Evolutionary conservation across 2,888 invertebrate species (phyloP).

Genomic region (Torymus tubicola): DNA sequence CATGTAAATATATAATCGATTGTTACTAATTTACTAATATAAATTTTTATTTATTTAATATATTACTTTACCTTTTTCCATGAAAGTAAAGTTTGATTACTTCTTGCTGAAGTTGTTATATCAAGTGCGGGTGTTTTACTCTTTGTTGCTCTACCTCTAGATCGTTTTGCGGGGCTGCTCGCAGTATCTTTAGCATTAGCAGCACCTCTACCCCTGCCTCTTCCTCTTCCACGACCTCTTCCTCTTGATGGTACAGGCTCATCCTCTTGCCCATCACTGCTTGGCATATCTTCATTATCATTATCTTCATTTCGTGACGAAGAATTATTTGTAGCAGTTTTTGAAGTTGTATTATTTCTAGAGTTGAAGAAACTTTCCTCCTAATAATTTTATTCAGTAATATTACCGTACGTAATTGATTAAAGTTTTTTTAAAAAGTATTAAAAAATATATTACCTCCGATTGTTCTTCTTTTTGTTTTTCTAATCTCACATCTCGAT

Average conservation of each 20-base stretch:
- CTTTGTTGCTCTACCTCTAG: slow-evolving; percentile 28
- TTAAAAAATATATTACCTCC: slow-evolving; percentile 44
- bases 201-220: slow-evolving; percentile 34
- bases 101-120: slow-evolving; percentile 24
- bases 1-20: no score
- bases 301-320: not conserved
- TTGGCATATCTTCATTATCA: not conserved
- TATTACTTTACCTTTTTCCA: slow-evolving; percentile 43
- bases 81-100: slow-evolving; percentile 10
- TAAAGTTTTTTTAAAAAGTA: not conserved
- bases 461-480: slow-evolving; percentile 61
- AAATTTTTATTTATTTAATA: not conserved
- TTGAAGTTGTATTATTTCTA: slow-evolving; percentile 12
- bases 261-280: slow-evolving; percentile 44
- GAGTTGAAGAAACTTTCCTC: slow-evolving; percentile 41
- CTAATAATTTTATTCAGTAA: slow-evolving; percentile 9
- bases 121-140: slow-evolving; percentile 23
- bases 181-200: slow-evolving; percentile 25
- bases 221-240: slow-evolving; percentile 54
- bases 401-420: not conserved
- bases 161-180: slow-evolving; percentile 23
- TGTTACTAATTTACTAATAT: no score
- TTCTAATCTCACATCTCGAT: slow-evolving; percentile 72
- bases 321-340: slow-evolving; percentile 72
- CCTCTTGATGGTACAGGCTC: slow-evolving; percentile 33